Evolutionary conservation across 2,888 invertebrate species (phyloP).

Genomic region (Lasioglossum morio): DNA sequence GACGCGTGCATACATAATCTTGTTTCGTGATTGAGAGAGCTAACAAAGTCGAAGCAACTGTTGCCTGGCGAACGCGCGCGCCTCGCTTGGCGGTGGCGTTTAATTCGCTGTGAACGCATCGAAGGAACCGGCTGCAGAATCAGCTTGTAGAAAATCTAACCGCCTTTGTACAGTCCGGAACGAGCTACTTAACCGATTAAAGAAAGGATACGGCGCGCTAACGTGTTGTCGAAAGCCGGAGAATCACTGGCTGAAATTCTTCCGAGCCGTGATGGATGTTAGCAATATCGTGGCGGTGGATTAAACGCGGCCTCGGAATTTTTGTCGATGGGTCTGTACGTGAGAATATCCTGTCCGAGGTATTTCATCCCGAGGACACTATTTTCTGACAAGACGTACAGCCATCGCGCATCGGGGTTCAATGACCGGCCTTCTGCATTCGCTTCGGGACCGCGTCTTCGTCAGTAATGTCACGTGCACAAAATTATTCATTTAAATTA

Average conservation of each 20-base stretch:
- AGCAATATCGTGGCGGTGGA: neutral
- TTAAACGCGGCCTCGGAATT: slow-evolving; percentile 19
- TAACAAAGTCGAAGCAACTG: slow-evolving; percentile 25
- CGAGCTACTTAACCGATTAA: slow-evolving; percentile 14
- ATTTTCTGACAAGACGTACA: slow-evolving; percentile 58
- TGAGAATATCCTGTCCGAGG: slow-evolving; percentile 24
- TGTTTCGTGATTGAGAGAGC: slow-evolving; percentile 18
- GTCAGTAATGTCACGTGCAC: too few species aligned
- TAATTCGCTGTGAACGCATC: slow-evolving; percentile 10
- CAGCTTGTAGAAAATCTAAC: neutral
- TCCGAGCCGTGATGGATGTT: neutral
- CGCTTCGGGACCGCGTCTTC: neutral
- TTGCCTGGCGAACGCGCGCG: neutral
- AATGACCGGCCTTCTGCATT: slow-evolving; percentile 23
- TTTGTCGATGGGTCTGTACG: neutral
- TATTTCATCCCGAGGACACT: slow-evolving; percentile 40
- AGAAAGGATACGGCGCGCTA: slow-evolving; percentile 26
- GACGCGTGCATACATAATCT: slow-evolving; percentile 27
- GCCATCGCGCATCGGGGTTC: slow-evolving; percentile 16
- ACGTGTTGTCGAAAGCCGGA: slow-evolving; percentile 38
- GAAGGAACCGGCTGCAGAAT: neutral
- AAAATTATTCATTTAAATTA: too few species aligned
- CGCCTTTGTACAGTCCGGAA: neutral
- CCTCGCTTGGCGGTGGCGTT: neutral
- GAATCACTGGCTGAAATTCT: slow-evolving; percentile 32